Evolutionary conservation across 1,140 invertebrate genomes (phyloP), one percentile per base, ranked within the genome.

Genomic region (Drosophila sp.): DNA sequence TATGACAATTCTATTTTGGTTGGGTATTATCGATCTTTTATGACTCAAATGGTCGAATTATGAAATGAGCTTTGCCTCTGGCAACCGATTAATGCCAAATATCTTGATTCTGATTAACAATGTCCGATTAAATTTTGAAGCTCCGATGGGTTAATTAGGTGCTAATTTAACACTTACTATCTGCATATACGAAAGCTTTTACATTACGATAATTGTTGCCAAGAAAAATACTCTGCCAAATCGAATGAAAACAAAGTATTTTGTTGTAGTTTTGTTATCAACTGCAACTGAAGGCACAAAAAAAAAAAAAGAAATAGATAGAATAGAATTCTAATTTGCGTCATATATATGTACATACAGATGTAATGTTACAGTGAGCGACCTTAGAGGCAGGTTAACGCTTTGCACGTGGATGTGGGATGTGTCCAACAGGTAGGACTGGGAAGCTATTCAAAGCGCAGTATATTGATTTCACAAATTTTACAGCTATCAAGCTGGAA

Each of bases 151-250:
- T 64, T 87, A 87, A 82, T 86, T 66, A 70, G 61, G 57, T 70
- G 35, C 66, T 66, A 74, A 76, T 79, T 86, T 73, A 72, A 62
- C 72, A 54, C 30, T 40, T 44, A 57, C 57, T 66, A 69, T 73
- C 41, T 66, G 40, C 38, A 50, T 35, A 38, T 29, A 47, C 30
- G n/a, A 30, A 11, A 50, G 17, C 66, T 58, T 72, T 73, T 73
- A 66, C 76, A 70, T 82, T 71, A 78, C 58, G 79, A 86, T 87
- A 86, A 83, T 79, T 79, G 83, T 86, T 86, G 84, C 83, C 83
- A 86, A 80, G 85, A 86, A 81, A 71, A 55, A 68, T 63, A 57
- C 44, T 27, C 58, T 40, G 33, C 38, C 23, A 44, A 67, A 62
- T 68, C 80, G 63, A 71, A 60, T 47, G 30, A 56, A 66, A 62